Conservation (phyloP, 2,797 vertebrate genomes). For the Percopsis omiscomaycus region DNA sequence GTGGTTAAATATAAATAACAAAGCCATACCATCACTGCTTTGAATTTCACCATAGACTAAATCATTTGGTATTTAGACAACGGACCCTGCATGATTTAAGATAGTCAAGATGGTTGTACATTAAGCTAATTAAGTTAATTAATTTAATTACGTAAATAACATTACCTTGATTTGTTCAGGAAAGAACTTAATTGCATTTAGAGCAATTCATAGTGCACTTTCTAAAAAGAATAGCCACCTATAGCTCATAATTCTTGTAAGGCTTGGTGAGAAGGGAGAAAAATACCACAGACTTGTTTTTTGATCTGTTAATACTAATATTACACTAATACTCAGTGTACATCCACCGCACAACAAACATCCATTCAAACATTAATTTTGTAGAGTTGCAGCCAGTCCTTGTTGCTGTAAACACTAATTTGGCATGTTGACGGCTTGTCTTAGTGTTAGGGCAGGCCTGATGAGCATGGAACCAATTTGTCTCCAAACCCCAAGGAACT, state of each 20-base stretch:
- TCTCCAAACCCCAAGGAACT: conserved; percentile 77
- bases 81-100: conserved; percentile 44
- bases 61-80: conserved; percentile 53
- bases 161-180: conserved; percentile 69
- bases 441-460: conserved; percentile 55
- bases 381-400: conserved; percentile 18
- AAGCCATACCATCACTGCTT: conserved; percentile 34
- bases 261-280: conserved; percentile 61
- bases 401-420: conserved; percentile 38
- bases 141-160: conserved; percentile 67
- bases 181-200: conserved; percentile 45
- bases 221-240: conserved; percentile 52
- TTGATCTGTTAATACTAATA: conserved; percentile 49
- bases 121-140: conserved; percentile 45
- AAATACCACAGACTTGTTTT: conserved; percentile 43
- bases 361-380: conserved; percentile 12
- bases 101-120: conserved; percentile 58
- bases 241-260: conserved; percentile 55
- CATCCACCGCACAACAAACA: not conserved
- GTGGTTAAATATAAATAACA: conserved; percentile 31
- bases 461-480: conserved; percentile 78
- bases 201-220: conserved; percentile 55
- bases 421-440: conserved; percentile 55
- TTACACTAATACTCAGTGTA: conserved; percentile 8
- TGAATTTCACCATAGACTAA: conserved; percentile 47